These are phyloP conservation scores for Electrophaes corylata DNA, from an alignment of 2,888 invertebrate genomes.

Conservation along the genomic window DNA sequence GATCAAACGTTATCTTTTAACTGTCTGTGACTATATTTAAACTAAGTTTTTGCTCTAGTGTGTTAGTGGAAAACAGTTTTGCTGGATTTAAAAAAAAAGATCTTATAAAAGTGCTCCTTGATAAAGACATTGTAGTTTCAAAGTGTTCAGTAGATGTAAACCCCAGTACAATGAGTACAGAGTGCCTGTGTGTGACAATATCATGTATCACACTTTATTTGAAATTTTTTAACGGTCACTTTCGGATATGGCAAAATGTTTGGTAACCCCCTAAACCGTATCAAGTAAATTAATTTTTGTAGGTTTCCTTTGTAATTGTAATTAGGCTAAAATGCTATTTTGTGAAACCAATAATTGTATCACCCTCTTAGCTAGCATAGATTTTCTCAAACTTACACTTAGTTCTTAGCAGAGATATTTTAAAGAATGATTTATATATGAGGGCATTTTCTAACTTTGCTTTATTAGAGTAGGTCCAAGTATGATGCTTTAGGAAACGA, in stretches of 20 bases:
- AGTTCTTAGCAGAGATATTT: conserved; percentile 3
- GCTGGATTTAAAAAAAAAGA: conserved; percentile 32
- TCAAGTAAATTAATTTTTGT: conserved; percentile 8
- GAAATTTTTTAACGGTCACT: conserved; percentile 28
- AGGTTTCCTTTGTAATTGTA: neutral
- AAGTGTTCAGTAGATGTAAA: conserved; percentile 74
- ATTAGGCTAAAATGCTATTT: conserved; percentile 13
- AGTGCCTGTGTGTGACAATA: conserved; percentile 81
- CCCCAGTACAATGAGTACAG: conserved; percentile 65
- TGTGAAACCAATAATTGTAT: conserved; percentile 8
- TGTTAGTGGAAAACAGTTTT: neutral
- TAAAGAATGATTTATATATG: neutral
- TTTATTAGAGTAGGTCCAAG: conserved; percentile 12
- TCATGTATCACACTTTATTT: conserved; percentile 62
- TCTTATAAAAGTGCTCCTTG: conserved; percentile 77
- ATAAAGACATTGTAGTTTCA: conserved; percentile 57
- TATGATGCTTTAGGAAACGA: conserved; percentile 9
- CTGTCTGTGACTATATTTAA: conserved; percentile 19
- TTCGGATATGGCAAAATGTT: conserved; percentile 36
- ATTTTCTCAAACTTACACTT: conserved; percentile 7
- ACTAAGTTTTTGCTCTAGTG: neutral
- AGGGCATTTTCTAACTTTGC: conserved; percentile 13
- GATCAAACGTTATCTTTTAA: conserved; percentile 47
- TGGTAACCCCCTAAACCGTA: conserved; percentile 12
- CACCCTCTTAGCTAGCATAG: conserved; percentile 18